Conservation (phyloP, 2,797 vertebrate genomes). For the Antennarius maculatus region DNA sequence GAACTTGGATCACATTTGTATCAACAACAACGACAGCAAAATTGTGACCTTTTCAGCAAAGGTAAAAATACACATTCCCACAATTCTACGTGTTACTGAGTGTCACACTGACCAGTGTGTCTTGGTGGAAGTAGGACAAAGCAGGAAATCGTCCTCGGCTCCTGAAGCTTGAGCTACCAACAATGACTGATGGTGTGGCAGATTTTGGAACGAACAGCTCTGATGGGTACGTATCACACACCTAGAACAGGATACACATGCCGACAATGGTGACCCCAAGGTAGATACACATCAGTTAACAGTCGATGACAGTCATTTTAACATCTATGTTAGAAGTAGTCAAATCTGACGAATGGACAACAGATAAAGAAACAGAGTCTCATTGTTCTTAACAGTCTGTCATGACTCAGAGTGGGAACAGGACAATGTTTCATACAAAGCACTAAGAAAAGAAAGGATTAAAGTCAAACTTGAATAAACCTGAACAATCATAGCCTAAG, state of each 20-base stretch:
- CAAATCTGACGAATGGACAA: background rate
- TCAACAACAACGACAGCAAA: too few relatives aligned
- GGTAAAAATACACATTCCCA: background rate
- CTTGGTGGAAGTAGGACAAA: constrained; percentile 90
- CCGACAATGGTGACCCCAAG: background rate
- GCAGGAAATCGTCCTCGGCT: constrained; percentile 93
- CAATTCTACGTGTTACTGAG: background rate
- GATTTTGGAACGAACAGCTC: constrained; percentile 91
- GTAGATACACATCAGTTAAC: background rate
- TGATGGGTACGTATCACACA: constrained; percentile 92
- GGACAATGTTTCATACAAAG: too few relatives aligned
- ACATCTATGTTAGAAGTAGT: background rate
- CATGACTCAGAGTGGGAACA: too few relatives aligned
- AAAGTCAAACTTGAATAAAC: too few relatives aligned
- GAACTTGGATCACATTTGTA: too few relatives aligned
- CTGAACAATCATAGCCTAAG: too few relatives aligned
- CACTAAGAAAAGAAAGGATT: too few relatives aligned
- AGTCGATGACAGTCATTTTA: background rate
- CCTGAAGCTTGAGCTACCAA: constrained; percentile 93
- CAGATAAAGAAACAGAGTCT: too few relatives aligned
- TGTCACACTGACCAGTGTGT: constrained; percentile 86
- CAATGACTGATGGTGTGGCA: constrained; percentile 86
- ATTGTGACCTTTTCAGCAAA: too few relatives aligned
- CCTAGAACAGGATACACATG: constrained; percentile 67
- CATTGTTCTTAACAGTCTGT: too few relatives aligned